These are phyloP conservation scores for Myotis yumanensis DNA, from an alignment of 2,113 vertebrate genomes.

Conservation along the genomic window DNA sequence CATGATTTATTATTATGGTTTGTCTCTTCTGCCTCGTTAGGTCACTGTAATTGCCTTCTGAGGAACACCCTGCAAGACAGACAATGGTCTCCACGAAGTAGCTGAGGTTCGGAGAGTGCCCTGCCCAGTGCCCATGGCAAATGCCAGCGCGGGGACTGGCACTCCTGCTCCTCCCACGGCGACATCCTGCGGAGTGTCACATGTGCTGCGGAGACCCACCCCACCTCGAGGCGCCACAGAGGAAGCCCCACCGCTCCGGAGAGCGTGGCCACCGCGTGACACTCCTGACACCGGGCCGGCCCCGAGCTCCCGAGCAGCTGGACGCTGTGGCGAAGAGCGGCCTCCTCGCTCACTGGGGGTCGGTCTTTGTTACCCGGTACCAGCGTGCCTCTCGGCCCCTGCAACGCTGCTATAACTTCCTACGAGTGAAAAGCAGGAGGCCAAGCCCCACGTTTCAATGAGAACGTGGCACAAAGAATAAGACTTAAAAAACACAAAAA, in stretches of 20 bases:
- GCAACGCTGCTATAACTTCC: fast-evolving
- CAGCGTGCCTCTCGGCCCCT: neutral
- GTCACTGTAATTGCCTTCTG: neutral
- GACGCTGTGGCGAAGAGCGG: neutral
- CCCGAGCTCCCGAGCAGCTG: neutral
- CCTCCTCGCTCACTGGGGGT: neutral
- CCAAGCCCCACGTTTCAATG: fast-evolving
- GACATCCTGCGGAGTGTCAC: neutral
- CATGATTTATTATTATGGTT: neutral
- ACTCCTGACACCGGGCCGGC: fast-evolving
- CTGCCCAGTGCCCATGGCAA: fast-evolving
- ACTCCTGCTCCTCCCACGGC: neutral
- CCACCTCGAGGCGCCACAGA: fast-evolving
- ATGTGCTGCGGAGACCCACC: fast-evolving
- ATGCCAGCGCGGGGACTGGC: neutral
- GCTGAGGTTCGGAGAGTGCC: too few relatives aligned
- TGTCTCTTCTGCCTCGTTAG: neutral
- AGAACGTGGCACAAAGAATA: neutral
- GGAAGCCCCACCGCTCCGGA: neutral
- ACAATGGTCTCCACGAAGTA: neutral
- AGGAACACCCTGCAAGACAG: neutral
- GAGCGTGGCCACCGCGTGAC: neutral
- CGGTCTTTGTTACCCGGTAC: neutral
- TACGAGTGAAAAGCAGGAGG: neutral
- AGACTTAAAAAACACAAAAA: neutral